Percentiles rank a stretch among this genome's conserved stretches.
Evolutionary conservation across 1,140 invertebrate genomes (phyloP).

Genomic region (Platyscapa corneri): DNA sequence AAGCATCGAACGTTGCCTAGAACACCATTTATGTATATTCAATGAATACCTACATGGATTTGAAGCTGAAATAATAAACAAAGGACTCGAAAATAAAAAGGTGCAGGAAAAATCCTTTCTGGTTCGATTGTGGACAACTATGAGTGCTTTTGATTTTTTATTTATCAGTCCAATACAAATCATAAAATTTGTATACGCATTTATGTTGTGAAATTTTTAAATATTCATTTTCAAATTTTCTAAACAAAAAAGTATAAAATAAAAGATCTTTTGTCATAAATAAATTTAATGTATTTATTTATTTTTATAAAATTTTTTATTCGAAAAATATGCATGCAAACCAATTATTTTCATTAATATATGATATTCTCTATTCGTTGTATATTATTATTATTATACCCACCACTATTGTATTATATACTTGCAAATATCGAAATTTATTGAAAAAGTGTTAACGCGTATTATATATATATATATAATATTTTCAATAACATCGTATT

Average conservation of each 20-base stretch:
- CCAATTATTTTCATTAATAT: too few relatives aligned
- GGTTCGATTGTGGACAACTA: conserved; percentile 28
- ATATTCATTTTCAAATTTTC: neutral
- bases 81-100: conserved; percentile 40
- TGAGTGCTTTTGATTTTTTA: conserved; percentile 47
- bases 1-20: conserved; percentile 50
- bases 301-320: too few relatives aligned
- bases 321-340: too few relatives aligned
- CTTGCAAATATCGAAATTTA: neutral
- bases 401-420: neutral
- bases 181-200: conserved; percentile 13
- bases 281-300: too few relatives aligned
- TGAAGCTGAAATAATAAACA: conserved; percentile 45
- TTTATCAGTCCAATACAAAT: conserved; percentile 39
- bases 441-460: neutral
- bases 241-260: too few relatives aligned
- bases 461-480: too few relatives aligned
- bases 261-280: too few relatives aligned
- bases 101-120: conserved; percentile 18
- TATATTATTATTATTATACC: too few relatives aligned
- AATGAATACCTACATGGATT: conserved; percentile 37
- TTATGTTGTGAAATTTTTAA: too few relatives aligned
- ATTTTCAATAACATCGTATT: too few relatives aligned
- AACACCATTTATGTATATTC: conserved; percentile 49
- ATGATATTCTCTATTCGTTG: too few relatives aligned